Conservation (phyloP, 2,113 vertebrate genomes). For the Nibea albiflora region DNA sequence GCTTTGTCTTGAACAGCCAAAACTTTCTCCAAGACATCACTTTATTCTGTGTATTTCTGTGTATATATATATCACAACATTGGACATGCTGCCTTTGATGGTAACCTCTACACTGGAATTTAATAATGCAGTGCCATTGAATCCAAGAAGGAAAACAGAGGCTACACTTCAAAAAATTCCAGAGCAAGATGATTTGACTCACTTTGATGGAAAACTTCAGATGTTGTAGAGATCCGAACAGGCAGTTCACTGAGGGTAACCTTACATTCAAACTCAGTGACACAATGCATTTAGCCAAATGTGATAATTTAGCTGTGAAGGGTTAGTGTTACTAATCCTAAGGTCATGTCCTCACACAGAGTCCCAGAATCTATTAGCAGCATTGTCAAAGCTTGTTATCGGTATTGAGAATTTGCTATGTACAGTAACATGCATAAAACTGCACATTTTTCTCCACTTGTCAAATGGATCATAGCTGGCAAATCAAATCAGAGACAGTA, state of each 20-base stretch:
- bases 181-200: slow-evolving; percentile 5
- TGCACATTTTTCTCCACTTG: slow-evolving; percentile 12
- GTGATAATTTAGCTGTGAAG: slow-evolving; percentile 15
- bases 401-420: background rate
- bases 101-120: slow-evolving; percentile 44
- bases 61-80: slow-evolving; percentile 10
- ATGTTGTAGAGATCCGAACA: slow-evolving; percentile 44
- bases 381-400: background rate
- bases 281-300: slow-evolving; percentile 3
- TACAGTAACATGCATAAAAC: slow-evolving; percentile 5
- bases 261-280: slow-evolving; percentile 3
- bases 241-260: slow-evolving; percentile 28
- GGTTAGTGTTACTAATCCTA: slow-evolving; percentile 15
- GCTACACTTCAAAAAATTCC: background rate
- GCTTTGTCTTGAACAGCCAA: background rate
- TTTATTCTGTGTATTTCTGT: slow-evolving; percentile 11
- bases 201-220: slow-evolving; percentile 54
- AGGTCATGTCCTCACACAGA: slow-evolving; percentile 20
- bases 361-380: slow-evolving; percentile 7
- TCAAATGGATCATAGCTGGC: slow-evolving; percentile 32
- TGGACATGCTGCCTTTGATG: slow-evolving; percentile 46
- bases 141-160: slow-evolving; percentile 44
- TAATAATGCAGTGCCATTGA: slow-evolving; percentile 59
- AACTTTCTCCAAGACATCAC: background rate
- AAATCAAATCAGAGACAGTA: slow-evolving; percentile 31